phyloP scores from a whole-genome alignment of 2,113 vertebrate species.

The Paratilapia polleni region DNA sequence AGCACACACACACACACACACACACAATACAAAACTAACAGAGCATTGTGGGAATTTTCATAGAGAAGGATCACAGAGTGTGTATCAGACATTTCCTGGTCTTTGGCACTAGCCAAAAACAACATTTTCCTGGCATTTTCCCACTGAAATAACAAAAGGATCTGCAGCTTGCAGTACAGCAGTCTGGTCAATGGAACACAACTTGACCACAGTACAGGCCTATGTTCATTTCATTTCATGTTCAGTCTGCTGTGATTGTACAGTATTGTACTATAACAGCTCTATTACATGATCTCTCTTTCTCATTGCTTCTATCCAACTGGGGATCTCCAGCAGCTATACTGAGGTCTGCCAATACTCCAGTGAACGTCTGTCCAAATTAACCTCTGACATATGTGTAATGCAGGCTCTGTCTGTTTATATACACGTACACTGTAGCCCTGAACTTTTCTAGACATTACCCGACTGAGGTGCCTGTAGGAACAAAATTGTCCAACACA shows the following conservation, averaged over 20 bases:
- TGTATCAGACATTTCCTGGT: slow-evolving; percentile 40
- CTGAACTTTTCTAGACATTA: not conserved
- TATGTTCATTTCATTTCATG: not conserved
- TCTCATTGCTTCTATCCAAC: no score
- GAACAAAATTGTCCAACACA: not conserved
- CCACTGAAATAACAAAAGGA: slow-evolving; percentile 55
- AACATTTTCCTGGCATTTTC: slow-evolving; percentile 61
- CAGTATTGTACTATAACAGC: not conserved
- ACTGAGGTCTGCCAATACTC: not conserved
- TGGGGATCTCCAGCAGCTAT: not conserved
- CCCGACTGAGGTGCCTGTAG: not conserved
- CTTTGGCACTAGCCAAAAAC: slow-evolving; percentile 63
- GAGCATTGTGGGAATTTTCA: slow-evolving; percentile 45
- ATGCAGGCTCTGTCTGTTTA: not conserved
- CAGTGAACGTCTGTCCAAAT: not conserved
- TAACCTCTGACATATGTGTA: not conserved
- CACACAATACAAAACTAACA: slow-evolving; percentile 30
- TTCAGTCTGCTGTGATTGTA: not conserved
- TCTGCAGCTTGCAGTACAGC: slow-evolving; percentile 20
- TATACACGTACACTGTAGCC: not conserved
- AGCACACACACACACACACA: not conserved
- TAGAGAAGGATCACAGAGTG: slow-evolving; percentile 1
- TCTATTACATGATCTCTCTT: not conserved
- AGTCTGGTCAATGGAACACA: not conserved
- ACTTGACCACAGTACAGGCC: not conserved